A percentile compares a stretch with the other conserved stretches of the same genome.
phyloP scores from a whole-genome alignment of 92 coral and sea anemone genomes.

The Epizoanthus rinbou region DNA sequence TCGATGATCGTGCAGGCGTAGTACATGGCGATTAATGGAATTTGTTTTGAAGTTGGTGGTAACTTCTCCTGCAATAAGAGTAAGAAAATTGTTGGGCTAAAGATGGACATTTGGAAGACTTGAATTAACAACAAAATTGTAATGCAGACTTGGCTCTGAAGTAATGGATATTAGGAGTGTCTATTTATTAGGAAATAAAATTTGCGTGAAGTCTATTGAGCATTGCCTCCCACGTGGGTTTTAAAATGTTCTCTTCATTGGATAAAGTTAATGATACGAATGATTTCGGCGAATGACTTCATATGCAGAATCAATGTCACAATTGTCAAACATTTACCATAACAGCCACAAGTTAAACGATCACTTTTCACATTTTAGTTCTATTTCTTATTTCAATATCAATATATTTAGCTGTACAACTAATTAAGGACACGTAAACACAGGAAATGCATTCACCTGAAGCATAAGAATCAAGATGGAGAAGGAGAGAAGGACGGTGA shows the following conservation, averaged over 20 bases:
- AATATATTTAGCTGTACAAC: neutral
- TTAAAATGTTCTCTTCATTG: no score
- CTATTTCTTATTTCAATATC: neutral
- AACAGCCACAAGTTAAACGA: no score
- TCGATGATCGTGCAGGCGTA: constrained; percentile 93
- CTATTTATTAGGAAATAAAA: no score
- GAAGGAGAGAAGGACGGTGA: constrained; percentile 90
- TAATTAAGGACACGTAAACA: neutral
- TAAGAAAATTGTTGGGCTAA: neutral
- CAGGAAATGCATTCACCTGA: constrained; percentile 60
- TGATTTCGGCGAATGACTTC: no score
- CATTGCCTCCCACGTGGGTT: no score
- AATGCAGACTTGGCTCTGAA: neutral
- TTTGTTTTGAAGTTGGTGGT: constrained; percentile 90
- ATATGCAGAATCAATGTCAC: no score
- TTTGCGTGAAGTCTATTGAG: no score
- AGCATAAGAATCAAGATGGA: constrained; percentile 90
- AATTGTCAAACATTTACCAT: no score
- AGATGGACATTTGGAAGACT: neutral
- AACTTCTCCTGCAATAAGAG: constrained; percentile 68
- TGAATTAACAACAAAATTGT: no score
- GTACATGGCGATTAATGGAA: constrained; percentile 85
- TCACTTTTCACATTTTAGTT: no score
- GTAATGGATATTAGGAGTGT: neutral
- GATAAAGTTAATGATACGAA: no score